Evolutionary conservation across 2,113 vertebrate species (phyloP), one percentile per base, ranked within the genome.

Genomic region (Galeopterus variegatus): DNA sequence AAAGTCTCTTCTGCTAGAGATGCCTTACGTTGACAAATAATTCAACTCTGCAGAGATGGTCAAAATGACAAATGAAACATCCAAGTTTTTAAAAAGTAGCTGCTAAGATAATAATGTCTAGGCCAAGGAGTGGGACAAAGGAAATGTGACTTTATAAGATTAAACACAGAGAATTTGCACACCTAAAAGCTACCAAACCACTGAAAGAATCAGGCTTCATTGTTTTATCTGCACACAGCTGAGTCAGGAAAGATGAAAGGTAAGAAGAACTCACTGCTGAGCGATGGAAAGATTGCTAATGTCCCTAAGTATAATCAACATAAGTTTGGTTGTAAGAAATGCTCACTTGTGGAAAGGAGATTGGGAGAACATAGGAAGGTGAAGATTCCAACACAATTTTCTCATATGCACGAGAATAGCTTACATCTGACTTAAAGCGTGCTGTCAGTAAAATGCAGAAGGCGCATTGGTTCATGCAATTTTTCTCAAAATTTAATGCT

Each of bases 71-170:
- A 73, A 65, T 0, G 0, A 65, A 65, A 10, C 31, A 62, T 33
- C 58, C 19, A 89, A 75, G 2, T 33, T 13, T 31, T 18, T 36
- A 82, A 33, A n/a, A 45, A 45, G 13, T 23, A 60, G 54, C 48
- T 62, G 12, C 52, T 72, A 50, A 84, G 58, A 69, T 69, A 94
- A 92, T 23, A 18, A 33, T 52, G 8, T 65, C 58, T 86, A 64
- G 23, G 31, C 45, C 73, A 45, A 75, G 3, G 21, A 36, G 15
- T 77, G 33, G 28, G 52, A 72, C 28, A 31, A 64, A 70, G 70
- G 64, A 28, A 84, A 31, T 60, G 12, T 58, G 52, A 56, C 77
- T 88, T 91, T 6, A 84, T 36, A 92, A 91, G 89, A 92, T 58
- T 70, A 91, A 88, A 84, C 36, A 58, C 52, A 89, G 70, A 79